These are phyloP conservation scores for Corapipo altera DNA, from an alignment of 2,113 vertebrate species.

Conservation along the genomic window DNA sequence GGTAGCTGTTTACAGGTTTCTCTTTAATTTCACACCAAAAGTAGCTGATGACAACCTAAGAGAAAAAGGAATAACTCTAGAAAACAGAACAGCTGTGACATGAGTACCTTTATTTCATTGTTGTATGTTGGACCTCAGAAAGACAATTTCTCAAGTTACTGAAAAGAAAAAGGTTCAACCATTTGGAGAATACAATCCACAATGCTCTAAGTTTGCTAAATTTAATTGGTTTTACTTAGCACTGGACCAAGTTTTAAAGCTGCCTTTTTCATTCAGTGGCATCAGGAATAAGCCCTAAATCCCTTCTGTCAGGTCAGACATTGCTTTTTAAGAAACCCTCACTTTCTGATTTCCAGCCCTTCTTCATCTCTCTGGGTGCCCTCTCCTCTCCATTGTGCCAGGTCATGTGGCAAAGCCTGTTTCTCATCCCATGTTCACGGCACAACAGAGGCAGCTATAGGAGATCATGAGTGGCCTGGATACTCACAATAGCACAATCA, in stretches of 20 bases:
- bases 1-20: not conserved
- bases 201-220: not conserved
- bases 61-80: not conserved
- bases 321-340: not conserved
- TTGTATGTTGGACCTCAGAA: not conserved
- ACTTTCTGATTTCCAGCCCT: not conserved
- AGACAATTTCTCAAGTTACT: not conserved
- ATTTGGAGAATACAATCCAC: not conserved
- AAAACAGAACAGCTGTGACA: not conserved
- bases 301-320: not conserved
- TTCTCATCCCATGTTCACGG: not conserved
- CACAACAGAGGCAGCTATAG: not conserved
- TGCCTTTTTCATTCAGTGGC: not conserved
- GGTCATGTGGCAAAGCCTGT: not conserved
- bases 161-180: not conserved
- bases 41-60: not conserved
- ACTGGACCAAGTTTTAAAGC: not conserved
- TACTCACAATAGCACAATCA: not conserved
- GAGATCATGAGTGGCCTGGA: not conserved
- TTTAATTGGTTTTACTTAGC: not conserved
- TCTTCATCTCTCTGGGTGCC: not conserved
- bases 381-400: not conserved
- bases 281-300: not conserved
- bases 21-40: slow-evolving; percentile 39
- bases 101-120: not conserved